Percentiles rank a stretch among this genome's conserved stretches.
These are phyloP conservation scores for Suillia variegata DNA, from an alignment of 2,888 invertebrate species.

Conservation along the genomic window DNA sequence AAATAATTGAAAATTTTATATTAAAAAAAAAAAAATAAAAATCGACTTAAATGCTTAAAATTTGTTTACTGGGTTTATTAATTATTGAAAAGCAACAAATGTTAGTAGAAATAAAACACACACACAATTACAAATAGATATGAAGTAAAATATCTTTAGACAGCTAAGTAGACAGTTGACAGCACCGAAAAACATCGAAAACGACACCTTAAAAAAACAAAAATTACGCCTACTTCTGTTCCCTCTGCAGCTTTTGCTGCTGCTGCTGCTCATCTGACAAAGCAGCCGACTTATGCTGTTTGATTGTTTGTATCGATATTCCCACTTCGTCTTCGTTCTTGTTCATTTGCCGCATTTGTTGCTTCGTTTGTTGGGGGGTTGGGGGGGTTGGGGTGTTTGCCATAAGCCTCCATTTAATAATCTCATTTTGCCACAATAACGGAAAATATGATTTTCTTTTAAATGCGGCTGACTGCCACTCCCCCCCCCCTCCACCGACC, in stretches of 20 bases:
- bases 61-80: too few relatives aligned
- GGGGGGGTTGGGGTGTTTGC: background rate
- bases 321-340: background rate
- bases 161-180: constrained; percentile 4
- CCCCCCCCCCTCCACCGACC: too few relatives aligned
- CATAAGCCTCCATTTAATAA: constrained; percentile 41
- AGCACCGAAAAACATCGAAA: background rate
- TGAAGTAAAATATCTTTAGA: background rate
- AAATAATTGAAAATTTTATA: too few relatives aligned
- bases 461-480: constrained; percentile 26
- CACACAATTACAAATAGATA: too few relatives aligned
- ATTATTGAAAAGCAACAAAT: too few relatives aligned
- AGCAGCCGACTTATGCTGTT: background rate
- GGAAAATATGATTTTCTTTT: constrained; percentile 49
- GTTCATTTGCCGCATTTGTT: background rate
- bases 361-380: background rate
- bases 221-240: background rate
- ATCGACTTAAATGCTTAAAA: background rate
- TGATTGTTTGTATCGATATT: background rate
- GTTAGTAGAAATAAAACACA: background rate
- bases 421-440: constrained; percentile 53
- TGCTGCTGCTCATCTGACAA: too few relatives aligned
- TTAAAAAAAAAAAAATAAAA: too few relatives aligned
- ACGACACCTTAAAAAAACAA: background rate
- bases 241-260: constrained; percentile 3